Conservation (phyloP, 2,113 vertebrate species). For the Sphyrna mokarran region DNA sequence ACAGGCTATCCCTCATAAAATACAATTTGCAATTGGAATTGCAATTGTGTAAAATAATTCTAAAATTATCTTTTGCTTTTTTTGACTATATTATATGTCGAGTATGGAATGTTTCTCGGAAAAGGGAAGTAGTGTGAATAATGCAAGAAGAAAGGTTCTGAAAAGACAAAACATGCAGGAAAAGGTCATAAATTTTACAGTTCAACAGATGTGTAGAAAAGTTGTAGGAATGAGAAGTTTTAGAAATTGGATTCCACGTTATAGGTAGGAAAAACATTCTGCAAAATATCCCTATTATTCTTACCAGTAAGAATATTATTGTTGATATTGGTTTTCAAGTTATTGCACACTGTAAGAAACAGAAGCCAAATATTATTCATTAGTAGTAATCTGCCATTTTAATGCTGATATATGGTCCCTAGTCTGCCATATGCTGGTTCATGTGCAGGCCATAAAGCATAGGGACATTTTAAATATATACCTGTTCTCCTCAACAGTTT, state of each 20-base stretch:
- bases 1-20: neutral
- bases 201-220: neutral
- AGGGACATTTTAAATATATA: constrained; percentile 88
- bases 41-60: neutral
- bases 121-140: neutral
- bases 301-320: constrained; percentile 27
- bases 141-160: neutral
- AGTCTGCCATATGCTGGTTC: constrained; percentile 61
- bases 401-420: constrained; percentile 81
- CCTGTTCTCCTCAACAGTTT: constrained; percentile 71
- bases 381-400: constrained; percentile 77
- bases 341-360: constrained; percentile 24
- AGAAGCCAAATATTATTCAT: constrained; percentile 36
- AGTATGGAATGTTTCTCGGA: neutral
- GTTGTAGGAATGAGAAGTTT: neutral
- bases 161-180: neutral
- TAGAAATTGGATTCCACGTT: neutral
- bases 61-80: neutral
- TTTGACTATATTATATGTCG: neutral
- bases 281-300: constrained; percentile 10
- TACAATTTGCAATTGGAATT: neutral
- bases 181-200: neutral
- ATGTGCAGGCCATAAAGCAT: constrained; percentile 83
- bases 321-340: constrained; percentile 28
- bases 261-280: neutral